Conservation (phyloP, 30 jellyfish, hydroid and myxozoan genomes). For the Aurelia aurita complex sp. Pacific region DNA sequence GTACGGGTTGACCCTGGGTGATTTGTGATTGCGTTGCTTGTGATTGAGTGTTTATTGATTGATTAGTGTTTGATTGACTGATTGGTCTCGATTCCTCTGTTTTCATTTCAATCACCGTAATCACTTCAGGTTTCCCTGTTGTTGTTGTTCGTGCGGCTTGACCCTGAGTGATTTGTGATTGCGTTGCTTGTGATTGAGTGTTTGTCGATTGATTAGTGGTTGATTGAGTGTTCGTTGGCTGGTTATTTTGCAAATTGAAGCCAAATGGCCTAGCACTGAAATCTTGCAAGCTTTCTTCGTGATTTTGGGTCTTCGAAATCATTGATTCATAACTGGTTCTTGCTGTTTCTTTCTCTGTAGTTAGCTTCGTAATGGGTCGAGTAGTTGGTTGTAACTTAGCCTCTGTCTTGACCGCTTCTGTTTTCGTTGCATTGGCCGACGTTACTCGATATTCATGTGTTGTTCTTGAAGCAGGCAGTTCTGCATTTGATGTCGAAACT, state of each 20-base stretch:
- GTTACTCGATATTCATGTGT: slow-evolving; percentile 21
- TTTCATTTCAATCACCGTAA: too few species aligned
- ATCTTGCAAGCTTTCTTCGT: slow-evolving; percentile 30
- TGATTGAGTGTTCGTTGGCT: background rate
- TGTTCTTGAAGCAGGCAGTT: slow-evolving; percentile 22
- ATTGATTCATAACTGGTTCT: background rate
- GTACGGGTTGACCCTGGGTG: background rate
- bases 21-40: background rate
- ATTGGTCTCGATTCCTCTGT: background rate
- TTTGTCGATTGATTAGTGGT: background rate
- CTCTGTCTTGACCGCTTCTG: slow-evolving; percentile 16
- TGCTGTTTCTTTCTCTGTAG: background rate
- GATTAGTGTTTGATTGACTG: slow-evolving; percentile 1
- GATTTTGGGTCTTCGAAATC: background rate
- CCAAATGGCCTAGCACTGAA: slow-evolving; percentile 81
- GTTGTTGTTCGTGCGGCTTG: background rate
- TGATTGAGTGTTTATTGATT: background rate
- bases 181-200: slow-evolving; percentile 6
- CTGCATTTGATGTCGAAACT: slow-evolving; percentile 29
- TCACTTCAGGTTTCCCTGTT: too few species aligned
- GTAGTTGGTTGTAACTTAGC: slow-evolving; percentile 22
- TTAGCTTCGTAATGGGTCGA: background rate
- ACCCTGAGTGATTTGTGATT: slow-evolving; percentile 2
- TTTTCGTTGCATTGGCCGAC: slow-evolving; percentile 1
- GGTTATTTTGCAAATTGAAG: slow-evolving; percentile 38